Conservation (phyloP, 2,888 invertebrate genomes). For the Pycnomerus fuliginosus region DNA sequence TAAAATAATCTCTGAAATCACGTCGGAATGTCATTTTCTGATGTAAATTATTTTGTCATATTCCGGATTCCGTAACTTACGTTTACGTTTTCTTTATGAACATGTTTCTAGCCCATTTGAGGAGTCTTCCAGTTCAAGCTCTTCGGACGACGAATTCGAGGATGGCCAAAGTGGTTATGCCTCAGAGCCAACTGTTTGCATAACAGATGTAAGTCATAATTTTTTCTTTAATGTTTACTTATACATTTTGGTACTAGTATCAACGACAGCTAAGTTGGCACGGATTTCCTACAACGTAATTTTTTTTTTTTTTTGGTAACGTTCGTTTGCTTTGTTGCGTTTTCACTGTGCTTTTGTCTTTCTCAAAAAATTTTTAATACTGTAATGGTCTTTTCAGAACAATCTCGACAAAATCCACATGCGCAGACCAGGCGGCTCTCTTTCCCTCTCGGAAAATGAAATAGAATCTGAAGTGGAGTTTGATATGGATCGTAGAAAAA, state of each 20-base stretch:
- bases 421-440: constrained; percentile 73
- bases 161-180: constrained; percentile 83
- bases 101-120: no score
- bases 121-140: constrained; percentile 60
- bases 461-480: constrained; percentile 67
- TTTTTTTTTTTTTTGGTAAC: constrained; percentile 13
- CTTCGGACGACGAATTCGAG: constrained; percentile 68
- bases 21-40: no score
- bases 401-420: constrained; percentile 59
- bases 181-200: constrained; percentile 73
- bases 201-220: constrained; percentile 51
- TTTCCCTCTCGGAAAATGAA: constrained; percentile 82
- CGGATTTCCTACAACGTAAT: constrained; percentile 23
- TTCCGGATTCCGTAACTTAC: no score
- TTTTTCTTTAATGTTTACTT: constrained; percentile 10
- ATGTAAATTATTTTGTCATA: no score
- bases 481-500: constrained; percentile 34
- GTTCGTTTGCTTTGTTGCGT: constrained; percentile 8
- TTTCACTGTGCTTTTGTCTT: constrained; percentile 4
- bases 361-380: background rate
- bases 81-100: no score
- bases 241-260: constrained; percentile 25
- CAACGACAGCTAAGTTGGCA: constrained; percentile 32
- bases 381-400: constrained; percentile 38
- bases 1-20: no score